Evolutionary conservation across 2,888 invertebrate genomes (phyloP).

Genomic region (Agelastica alni): DNA sequence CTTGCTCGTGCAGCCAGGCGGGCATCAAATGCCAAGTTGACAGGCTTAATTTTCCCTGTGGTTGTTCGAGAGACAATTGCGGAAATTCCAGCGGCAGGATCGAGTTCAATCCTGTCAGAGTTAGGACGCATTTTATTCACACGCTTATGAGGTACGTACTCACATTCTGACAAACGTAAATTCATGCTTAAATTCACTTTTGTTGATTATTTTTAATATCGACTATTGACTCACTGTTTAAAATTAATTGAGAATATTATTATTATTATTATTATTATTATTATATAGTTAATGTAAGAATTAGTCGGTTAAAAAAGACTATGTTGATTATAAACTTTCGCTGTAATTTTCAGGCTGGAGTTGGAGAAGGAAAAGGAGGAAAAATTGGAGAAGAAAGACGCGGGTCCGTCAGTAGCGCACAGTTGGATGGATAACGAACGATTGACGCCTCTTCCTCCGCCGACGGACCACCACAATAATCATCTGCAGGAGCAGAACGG

Average conservation of each 20-base stretch:
- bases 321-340: too few species aligned
- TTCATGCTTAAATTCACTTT: too few species aligned
- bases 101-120: slow-evolving; percentile 94
- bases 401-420: slow-evolving; percentile 40
- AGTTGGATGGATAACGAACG: slow-evolving; percentile 59
- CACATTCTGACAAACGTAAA: too few species aligned
- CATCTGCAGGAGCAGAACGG: too few species aligned
- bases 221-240: too few species aligned
- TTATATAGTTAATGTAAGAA: too few species aligned
- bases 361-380: slow-evolving; percentile 68
- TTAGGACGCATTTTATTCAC: slow-evolving; percentile 95
- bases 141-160: slow-evolving; percentile 81
- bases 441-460: slow-evolving; percentile 38
- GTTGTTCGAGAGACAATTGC: slow-evolving; percentile 93
- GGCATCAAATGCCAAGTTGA: slow-evolving; percentile 99
- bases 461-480: too few species aligned
- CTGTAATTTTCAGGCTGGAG: slow-evolving; percentile 65
- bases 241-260: too few species aligned
- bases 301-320: too few species aligned
- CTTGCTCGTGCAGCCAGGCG: slow-evolving; percentile 90
- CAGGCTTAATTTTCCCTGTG: slow-evolving; percentile 93
- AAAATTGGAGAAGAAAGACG: slow-evolving; percentile 54
- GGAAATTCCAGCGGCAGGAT: slow-evolving; percentile 90
- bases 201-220: too few species aligned
- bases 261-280: too few species aligned